Evolutionary conservation across 2,797 vertebrate species (phyloP).

Genomic region (Rhinatrema bivittatum): DNA sequence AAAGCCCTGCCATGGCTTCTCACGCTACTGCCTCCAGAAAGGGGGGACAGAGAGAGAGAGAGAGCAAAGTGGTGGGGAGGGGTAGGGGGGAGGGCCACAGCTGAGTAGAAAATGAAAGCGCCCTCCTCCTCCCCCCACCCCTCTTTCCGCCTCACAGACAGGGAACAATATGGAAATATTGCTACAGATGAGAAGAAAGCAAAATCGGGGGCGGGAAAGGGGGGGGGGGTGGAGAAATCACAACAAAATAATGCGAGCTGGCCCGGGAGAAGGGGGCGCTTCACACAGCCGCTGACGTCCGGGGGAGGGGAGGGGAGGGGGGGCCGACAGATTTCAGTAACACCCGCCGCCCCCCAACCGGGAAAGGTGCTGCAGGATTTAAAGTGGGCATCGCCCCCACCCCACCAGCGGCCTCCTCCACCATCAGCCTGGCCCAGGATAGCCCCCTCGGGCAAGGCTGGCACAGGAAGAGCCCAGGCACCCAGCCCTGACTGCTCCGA

Average conservation of each 20-base stretch:
- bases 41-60: too few relatives aligned
- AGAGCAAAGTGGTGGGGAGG: background rate
- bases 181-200: fast-evolving
- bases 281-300: too few relatives aligned
- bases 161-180: background rate
- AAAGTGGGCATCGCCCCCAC: slow-evolving; percentile 16
- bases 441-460: slow-evolving; percentile 8
- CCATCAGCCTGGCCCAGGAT: slow-evolving; percentile 16
- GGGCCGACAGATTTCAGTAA: too few relatives aligned
- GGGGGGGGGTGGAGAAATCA: background rate
- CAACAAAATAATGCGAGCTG: too few relatives aligned
- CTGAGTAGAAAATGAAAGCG: background rate
- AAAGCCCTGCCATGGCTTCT: background rate
- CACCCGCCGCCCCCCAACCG: too few relatives aligned
- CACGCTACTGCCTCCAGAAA: background rate
- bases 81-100: background rate
- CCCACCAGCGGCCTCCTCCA: too few relatives aligned
- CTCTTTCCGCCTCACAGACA: too few relatives aligned
- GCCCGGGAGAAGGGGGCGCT: too few relatives aligned
- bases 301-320: too few relatives aligned
- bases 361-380: too few relatives aligned
- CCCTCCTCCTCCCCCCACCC: background rate
- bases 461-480: background rate
- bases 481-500: background rate
- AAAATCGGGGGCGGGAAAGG: too few relatives aligned